phyloP scores from a whole-genome alignment of 2,113 vertebrate genomes.

The Ctenodactylus gundi region DNA sequence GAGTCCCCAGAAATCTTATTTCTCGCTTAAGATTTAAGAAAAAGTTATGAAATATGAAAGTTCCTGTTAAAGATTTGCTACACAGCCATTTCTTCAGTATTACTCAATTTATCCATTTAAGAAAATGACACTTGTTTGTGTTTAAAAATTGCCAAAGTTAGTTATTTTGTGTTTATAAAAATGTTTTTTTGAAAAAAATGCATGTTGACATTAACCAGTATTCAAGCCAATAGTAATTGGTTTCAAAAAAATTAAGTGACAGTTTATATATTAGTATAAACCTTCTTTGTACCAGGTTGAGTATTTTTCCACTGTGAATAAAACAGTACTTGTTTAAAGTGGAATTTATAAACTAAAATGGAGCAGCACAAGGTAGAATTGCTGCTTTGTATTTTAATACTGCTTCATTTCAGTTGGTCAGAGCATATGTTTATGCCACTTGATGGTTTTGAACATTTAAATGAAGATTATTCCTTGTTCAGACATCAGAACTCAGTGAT shows the following conservation, averaged over 20 bases:
- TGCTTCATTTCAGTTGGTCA: neutral
- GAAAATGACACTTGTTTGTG: neutral
- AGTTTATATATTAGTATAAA: neutral
- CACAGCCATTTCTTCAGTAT: neutral
- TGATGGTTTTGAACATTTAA: constrained; percentile 14
- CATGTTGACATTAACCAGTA: constrained; percentile 11
- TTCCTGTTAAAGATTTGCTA: neutral
- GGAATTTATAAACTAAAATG: neutral
- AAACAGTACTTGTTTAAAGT: neutral
- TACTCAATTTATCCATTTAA: neutral
- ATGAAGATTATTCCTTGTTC: neutral
- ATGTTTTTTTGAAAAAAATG: neutral
- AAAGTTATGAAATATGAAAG: neutral
- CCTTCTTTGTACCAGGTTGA: neutral
- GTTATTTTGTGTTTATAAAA: constrained; percentile 20
- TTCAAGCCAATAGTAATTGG: neutral
- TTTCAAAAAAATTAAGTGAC: constrained; percentile 45
- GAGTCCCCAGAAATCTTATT: neutral
- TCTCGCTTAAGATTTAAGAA: constrained; percentile 18
- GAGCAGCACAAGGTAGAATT: neutral
- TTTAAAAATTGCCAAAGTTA: neutral
- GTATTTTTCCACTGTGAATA: constrained; percentile 21
- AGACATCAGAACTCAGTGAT: neutral
- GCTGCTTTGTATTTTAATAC: constrained; percentile 33
- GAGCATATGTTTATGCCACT: constrained; percentile 25